A percentile compares a stretch with the other conserved stretches of the same genome.
These are phyloP conservation scores for Stichodactyla mertensii DNA, from an alignment of 64 coral and sea anemone genomes.

Conservation along the genomic window DNA sequence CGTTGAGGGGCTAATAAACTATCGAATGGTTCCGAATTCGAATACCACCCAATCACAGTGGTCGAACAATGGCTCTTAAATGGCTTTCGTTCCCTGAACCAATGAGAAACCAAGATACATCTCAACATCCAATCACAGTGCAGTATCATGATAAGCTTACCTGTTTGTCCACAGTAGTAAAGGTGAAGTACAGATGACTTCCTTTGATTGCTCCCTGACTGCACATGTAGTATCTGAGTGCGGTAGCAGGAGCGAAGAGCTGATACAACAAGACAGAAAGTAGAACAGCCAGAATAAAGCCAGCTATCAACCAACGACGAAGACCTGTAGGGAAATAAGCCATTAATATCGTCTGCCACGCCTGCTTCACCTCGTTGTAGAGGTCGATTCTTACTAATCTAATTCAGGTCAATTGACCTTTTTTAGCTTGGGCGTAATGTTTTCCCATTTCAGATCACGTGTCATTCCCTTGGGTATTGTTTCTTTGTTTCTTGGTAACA, in stretches of 20 bases:
- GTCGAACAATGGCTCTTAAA: background rate
- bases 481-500: no score
- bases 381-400: background rate
- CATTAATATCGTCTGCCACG: background rate
- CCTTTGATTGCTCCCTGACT: slow-evolving; percentile 43
- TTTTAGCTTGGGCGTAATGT: no score
- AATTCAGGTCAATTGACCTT: no score
- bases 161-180: slow-evolving; percentile 34
- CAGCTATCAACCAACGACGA: slow-evolving; percentile 27
- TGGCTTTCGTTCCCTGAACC: background rate
- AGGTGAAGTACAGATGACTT: slow-evolving; percentile 50
- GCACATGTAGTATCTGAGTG: slow-evolving; percentile 57
- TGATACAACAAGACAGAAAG: slow-evolving; percentile 58
- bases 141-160: background rate
- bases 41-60: no score
- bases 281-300: slow-evolving; percentile 25
- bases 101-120: background rate
- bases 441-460: no score
- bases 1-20: background rate
- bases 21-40: background rate
- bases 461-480: no score
- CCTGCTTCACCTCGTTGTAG: no score
- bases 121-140: background rate
- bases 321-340: background rate
- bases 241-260: slow-evolving; percentile 43